Conservation (phyloP, 2,113 vertebrate species). For the Riparia riparia region DNA sequence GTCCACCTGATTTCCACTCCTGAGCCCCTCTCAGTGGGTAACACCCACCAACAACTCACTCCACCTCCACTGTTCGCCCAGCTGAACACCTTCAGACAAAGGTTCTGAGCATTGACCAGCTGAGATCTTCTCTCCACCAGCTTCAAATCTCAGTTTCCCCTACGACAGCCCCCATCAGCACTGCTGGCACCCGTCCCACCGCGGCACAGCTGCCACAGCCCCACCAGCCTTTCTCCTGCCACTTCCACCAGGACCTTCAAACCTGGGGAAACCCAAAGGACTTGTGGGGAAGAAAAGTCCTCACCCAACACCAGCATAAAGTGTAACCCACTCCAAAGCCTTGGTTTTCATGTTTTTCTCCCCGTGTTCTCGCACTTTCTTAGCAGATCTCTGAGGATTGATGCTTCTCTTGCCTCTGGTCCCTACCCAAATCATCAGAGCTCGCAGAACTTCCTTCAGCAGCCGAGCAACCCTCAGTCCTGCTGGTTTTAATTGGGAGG, state of each 20-base stretch:
- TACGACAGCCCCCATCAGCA: not conserved
- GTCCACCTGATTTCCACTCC: not conserved
- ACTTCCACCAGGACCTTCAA: not conserved
- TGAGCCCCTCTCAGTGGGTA: not conserved
- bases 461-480: not conserved
- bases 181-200: not conserved
- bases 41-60: not conserved
- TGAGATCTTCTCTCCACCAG: not conserved
- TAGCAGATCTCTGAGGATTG: not conserved
- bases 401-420: fast-evolving
- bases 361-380: not conserved
- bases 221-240: not conserved
- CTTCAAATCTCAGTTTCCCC: fast-evolving
- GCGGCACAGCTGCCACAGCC: fast-evolving
- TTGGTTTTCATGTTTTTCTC: not conserved
- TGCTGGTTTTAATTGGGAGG: not conserved
- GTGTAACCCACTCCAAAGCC: fast-evolving
- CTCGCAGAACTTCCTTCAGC: not conserved
- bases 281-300: fast-evolving
- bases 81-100: not conserved
- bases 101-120: not conserved
- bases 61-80: too few species aligned
- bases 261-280: not conserved
- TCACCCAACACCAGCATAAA: not conserved
- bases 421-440: not conserved